Conservation (phyloP, 92 coral and sea anemone species). For the Zoanthus sociatus region DNA sequence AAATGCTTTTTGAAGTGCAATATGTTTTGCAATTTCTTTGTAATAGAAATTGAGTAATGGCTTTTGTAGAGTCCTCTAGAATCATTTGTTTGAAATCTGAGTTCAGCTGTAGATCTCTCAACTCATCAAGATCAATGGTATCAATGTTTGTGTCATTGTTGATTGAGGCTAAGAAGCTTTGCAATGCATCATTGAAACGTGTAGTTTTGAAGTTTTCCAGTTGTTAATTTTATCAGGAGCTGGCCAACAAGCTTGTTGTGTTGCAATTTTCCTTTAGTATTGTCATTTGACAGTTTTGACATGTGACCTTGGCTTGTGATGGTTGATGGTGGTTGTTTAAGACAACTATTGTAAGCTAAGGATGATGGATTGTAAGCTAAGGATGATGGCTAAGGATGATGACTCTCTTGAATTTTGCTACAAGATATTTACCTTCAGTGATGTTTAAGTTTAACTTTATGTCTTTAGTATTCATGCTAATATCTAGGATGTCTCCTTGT, state of each 20-base stretch:
- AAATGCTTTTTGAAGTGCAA: no score
- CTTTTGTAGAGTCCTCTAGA: neutral
- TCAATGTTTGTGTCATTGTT: neutral
- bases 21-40: no score
- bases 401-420: conserved; percentile 66
- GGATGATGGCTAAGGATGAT: no score
- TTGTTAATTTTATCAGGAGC: neutral
- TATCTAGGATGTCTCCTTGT: conserved; percentile 35
- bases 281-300: neutral
- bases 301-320: neutral
- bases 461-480: conserved; percentile 65
- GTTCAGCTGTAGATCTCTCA: neutral
- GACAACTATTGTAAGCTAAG: conserved; percentile 56
- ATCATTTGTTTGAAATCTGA: neutral
- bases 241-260: neutral
- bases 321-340: neutral
- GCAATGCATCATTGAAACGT: neutral
- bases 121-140: neutral
- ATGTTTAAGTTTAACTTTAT: conserved; percentile 64
- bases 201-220: neutral
- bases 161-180: neutral
- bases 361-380: conserved; percentile 64
- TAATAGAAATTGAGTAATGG: neutral
- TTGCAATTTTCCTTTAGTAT: neutral
- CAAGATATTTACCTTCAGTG: conserved; percentile 61